A percentile compares a stretch with the other conserved stretches of the same genome.
Conservation (phyloP, 1,140 invertebrate species). For the Helicoverpa zea region DNA sequence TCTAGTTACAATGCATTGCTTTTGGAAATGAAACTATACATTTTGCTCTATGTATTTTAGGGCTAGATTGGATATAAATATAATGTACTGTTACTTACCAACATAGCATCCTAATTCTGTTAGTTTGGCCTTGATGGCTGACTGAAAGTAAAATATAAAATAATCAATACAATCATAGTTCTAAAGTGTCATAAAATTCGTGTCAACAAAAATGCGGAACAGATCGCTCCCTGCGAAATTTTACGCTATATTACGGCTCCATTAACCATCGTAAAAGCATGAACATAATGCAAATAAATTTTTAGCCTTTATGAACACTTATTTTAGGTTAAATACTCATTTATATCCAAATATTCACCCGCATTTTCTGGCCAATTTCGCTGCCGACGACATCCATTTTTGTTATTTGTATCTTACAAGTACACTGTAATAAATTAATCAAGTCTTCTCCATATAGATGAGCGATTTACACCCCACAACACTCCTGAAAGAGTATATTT, state of each 20-base stretch:
- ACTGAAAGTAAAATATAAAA: slow-evolving; percentile 88
- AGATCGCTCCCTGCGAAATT: not conserved
- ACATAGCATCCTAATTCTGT: slow-evolving; percentile 95
- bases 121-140: slow-evolving; percentile 97
- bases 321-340: slow-evolving; percentile 9
- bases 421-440: slow-evolving; percentile 38
- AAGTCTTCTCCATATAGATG: slow-evolving; percentile 3
- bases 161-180: slow-evolving; percentile 49
- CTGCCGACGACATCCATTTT: slow-evolving; percentile 87
- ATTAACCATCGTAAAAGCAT: no score
- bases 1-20: no score
- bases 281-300: not conserved
- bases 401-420: slow-evolving; percentile 34
- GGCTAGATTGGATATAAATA: slow-evolving; percentile 3
- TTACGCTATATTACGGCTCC: not conserved
- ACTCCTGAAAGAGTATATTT: not conserved
- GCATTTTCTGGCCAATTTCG: slow-evolving; percentile 91
- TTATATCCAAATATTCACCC: slow-evolving; percentile 84
- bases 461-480: not conserved
- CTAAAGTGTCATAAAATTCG: not conserved
- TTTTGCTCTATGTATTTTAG: not conserved
- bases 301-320: not conserved
- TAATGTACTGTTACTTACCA: slow-evolving; percentile 87
- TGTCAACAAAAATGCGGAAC: slow-evolving; percentile 19
- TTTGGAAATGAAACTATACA: not conserved